These are phyloP conservation scores for Cephalopachus bancanus DNA, from an alignment of 2,797 vertebrate genomes.

Conservation along the genomic window DNA sequence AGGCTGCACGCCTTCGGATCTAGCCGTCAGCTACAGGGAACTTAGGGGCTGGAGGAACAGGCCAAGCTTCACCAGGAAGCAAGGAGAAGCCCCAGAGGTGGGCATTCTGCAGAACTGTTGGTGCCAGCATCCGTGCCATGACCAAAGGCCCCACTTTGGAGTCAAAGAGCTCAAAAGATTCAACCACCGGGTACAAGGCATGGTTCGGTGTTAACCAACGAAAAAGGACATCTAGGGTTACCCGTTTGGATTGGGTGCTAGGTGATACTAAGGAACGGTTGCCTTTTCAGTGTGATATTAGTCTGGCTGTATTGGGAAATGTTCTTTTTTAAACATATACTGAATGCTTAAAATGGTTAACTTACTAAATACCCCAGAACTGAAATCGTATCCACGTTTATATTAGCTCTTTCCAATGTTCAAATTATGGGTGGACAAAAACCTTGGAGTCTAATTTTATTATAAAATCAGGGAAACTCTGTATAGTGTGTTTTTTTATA, in stretches of 20 bases:
- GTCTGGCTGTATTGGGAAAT: not conserved
- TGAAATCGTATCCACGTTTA: not conserved
- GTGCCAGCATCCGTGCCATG: not conserved
- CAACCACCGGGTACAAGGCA: too few species aligned
- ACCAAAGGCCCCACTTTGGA: not conserved
- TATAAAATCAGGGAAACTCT: not conserved
- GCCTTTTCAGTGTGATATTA: not conserved
- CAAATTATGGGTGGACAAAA: not conserved
- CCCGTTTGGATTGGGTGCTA: not conserved
- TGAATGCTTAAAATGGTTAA: constrained; percentile 32
- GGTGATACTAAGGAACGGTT: not conserved
- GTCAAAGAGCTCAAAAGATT: not conserved
- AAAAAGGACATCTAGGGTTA: not conserved
- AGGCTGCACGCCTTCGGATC: too few species aligned
- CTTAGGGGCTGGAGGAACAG: not conserved
- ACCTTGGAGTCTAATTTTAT: not conserved
- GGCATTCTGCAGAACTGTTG: not conserved
- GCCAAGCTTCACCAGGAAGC: not conserved
- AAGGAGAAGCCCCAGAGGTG: not conserved
- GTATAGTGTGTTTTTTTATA: too few species aligned
- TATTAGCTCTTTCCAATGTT: not conserved
- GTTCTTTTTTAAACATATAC: not conserved
- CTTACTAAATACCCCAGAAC: not conserved
- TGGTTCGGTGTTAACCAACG: too few species aligned
- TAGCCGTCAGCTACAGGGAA: not conserved